Conservation (phyloP, 2,888 invertebrate genomes). For the Acanthococcus lagerstroemiae region DNA sequence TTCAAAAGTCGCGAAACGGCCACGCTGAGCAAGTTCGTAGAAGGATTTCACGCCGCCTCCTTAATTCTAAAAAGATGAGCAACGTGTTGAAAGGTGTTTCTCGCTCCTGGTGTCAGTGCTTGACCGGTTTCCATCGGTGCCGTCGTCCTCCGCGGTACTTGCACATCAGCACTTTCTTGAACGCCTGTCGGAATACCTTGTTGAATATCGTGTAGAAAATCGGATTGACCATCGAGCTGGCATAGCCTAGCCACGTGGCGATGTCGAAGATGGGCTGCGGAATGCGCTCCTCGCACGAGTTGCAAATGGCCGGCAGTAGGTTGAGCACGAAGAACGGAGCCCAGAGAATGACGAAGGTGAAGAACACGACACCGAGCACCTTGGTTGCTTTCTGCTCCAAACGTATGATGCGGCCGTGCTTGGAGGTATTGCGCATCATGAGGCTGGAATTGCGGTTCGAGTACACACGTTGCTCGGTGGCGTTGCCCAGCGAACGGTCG, state of each 20-base stretch:
- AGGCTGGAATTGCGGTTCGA: conserved; percentile 60
- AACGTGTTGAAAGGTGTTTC: not conserved
- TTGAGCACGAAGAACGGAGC: conserved; percentile 91
- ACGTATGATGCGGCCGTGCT: conserved; percentile 72
- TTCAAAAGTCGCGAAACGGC: too few species aligned
- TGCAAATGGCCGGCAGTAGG: conserved; percentile 71
- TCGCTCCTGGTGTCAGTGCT: not conserved
- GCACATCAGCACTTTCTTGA: conserved; percentile 74
- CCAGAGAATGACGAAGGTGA: conserved; percentile 88
- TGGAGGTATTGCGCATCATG: conserved; percentile 46
- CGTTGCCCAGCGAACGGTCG: conserved; percentile 50
- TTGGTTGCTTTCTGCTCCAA: conserved; percentile 94
- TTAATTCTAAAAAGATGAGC: not conserved
- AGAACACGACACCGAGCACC: conserved; percentile 87
- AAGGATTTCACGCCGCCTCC: too few species aligned
- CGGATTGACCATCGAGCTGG: conserved; percentile 89
- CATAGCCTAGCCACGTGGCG: conserved; percentile 87
- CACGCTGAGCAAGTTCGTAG: too few species aligned
- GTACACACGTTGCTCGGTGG: conserved; percentile 42
- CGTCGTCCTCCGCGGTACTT: conserved; percentile 45
- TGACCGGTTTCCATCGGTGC: conserved; percentile 32
- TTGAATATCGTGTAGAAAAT: conserved; percentile 94
- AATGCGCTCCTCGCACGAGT: conserved; percentile 63
- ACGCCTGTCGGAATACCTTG: conserved; percentile 83
- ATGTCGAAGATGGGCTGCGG: conserved; percentile 72